phyloP scores from a whole-genome alignment of 2,888 invertebrate species.

The Mesoligia furuncula region DNA sequence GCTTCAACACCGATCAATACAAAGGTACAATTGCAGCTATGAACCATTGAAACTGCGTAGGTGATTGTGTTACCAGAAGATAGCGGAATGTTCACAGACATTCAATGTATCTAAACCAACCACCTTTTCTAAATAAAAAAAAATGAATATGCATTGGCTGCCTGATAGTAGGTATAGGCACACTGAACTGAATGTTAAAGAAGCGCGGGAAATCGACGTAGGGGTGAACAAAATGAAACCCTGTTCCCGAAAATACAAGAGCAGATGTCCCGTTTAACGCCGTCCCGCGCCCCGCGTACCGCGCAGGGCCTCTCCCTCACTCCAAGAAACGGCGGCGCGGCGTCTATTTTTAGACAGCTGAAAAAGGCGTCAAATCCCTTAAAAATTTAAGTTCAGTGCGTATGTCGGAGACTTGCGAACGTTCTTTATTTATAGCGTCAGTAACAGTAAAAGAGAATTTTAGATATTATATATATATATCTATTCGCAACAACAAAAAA shows the following conservation, averaged over 20 bases:
- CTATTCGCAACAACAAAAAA: conserved; percentile 1
- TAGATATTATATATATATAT: no score
- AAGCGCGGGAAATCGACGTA: conserved; percentile 33
- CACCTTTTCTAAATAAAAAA: conserved; percentile 3
- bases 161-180: conserved; percentile 5
- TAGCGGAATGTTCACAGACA: neutral
- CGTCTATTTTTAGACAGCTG: conserved; percentile 77
- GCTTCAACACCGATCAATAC: conserved; percentile 48
- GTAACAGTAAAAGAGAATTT: conserved; percentile 24
- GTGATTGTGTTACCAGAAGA: conserved; percentile 5
- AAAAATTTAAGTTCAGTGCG: conserved; percentile 63
- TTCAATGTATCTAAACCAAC: neutral
- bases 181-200: conserved; percentile 46
- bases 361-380: conserved; percentile 71
- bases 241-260: conserved; percentile 52
- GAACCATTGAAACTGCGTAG: conserved; percentile 9
- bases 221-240: conserved; percentile 48
- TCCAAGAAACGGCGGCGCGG: conserved; percentile 57
- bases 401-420: conserved; percentile 19
- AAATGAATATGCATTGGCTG: conserved; percentile 32
- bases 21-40: conserved; percentile 14
- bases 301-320: conserved; percentile 63
- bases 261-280: conserved; percentile 41
- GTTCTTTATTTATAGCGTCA: conserved; percentile 40
- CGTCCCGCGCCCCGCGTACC: conserved; percentile 34